Base-by-base conservation (phyloP, 2,797 vertebrate genomes). In the Enteromius paludinosus region DNA sequence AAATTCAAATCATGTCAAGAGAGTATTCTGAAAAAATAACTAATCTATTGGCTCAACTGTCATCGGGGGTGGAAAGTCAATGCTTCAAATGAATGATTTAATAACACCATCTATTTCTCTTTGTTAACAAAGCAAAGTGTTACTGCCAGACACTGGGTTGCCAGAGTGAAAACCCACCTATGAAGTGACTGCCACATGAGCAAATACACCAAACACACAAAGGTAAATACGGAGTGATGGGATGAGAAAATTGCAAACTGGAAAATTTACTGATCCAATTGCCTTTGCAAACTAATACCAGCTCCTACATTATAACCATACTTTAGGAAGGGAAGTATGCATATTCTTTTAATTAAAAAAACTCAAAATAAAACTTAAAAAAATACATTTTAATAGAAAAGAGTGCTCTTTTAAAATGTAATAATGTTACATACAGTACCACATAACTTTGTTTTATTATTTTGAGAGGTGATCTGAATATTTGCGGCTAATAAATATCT, bases 11-110 rank as follows among this genome's bases (percentile, higher is more conserved):
- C 41, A 33, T 30, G 14, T 43, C 38, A n/a, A 47, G 7, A 47
- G 25, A 75, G 73, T 52, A 71, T 77, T 76, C 25, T 35, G 35
- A 72, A 64, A 85, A 62, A 76, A 64, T 78, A 81, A 78, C 62
- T 82, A 78, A 84, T 84, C 43, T 52, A 47, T 74, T 80, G 72
- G 64, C 11, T 49, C 17, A 76, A 41, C 23, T 62, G 52, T 35
- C 66, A 64, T 76, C 77, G 43, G 73, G 66, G 17, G 41, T 41
- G 41, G 61, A 71, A 70, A 65, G 56, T 79, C 72, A 79, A 84
- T 83, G 77, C 56, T 81, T 80, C 52, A 18, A 82, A 85, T 85
- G 72, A 86, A 78, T 82, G 59, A 77, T 85, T 86, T 82, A 61
- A 84, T 73, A 78, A 75, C 79, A 43, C 43, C 56, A 62, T 82